phyloP scores from a whole-genome alignment of 92 coral and sea anemone species.

The Diadumene lineata region DNA sequence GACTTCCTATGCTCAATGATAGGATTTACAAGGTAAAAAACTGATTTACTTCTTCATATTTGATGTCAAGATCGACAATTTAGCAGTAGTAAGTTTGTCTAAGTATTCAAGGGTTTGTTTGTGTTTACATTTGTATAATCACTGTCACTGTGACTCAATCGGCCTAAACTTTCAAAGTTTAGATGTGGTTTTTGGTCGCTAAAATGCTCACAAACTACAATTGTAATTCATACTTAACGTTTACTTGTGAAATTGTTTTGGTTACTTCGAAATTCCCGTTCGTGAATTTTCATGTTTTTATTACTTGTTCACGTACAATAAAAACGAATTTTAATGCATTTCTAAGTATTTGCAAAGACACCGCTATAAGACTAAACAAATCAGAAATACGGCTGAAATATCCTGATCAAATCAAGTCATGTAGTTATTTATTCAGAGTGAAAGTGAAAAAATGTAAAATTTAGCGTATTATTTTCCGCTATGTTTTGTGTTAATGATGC shows the following conservation, averaged over 20 bases:
- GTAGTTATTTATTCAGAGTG: neutral
- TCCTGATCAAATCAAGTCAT: too few species aligned
- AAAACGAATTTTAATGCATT: neutral
- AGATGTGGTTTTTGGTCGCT: neutral
- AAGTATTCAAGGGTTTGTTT: neutral
- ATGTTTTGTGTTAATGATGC: neutral
- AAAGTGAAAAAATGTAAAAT: neutral
- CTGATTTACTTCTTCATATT: neutral
- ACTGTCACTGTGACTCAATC: neutral
- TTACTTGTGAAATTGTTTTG: neutral
- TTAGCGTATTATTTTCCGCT: neutral
- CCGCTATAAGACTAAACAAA: neutral
- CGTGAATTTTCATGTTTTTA: neutral
- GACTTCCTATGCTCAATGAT: neutral
- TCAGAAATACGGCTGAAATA: neutral
- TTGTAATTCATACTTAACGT: neutral
- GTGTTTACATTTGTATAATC: conserved; percentile 2
- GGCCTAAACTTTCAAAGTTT: neutral
- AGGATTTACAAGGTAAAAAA: neutral
- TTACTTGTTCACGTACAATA: neutral
- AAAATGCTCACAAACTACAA: neutral
- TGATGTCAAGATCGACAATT: neutral
- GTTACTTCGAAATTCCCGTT: neutral
- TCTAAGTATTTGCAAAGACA: neutral
- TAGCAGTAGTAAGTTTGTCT: neutral